phyloP scores from a whole-genome alignment of 1,140 invertebrate species.

The Orius laevigatus region DNA sequence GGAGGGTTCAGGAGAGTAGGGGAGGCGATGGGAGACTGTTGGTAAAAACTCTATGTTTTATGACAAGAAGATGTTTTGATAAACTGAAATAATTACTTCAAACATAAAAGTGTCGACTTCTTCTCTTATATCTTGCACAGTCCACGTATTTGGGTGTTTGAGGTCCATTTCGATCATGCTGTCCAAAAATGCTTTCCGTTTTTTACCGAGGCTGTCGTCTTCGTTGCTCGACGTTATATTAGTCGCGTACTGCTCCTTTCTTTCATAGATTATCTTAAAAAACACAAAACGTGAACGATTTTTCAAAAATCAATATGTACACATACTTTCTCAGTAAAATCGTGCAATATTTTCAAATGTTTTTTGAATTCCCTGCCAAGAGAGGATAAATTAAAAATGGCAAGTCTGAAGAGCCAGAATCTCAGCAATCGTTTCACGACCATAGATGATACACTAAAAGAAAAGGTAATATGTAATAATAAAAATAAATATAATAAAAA shows the following conservation, averaged over 20 bases:
- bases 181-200: constrained; percentile 39
- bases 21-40: not conserved
- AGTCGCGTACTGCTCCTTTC: no score
- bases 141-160: constrained; percentile 22
- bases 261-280: no score
- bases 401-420: constrained; percentile 18
- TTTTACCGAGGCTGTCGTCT: constrained; percentile 1
- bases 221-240: no score
- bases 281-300: constrained; percentile 4
- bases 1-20: no score
- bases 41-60: not conserved
- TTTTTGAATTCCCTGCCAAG: constrained; percentile 30
- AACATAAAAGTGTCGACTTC: constrained; percentile 52
- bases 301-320: constrained; percentile 4
- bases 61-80: not conserved
- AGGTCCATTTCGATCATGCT: constrained; percentile 35
- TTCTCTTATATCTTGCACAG: constrained; percentile 26
- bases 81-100: constrained; percentile 32
- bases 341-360: constrained; percentile 44
- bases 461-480: no score
- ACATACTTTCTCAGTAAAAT: constrained; percentile 45
- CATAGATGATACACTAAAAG: constrained; percentile 15
- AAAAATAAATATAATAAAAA: no score
- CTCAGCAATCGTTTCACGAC: constrained; percentile 11
- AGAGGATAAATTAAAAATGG: constrained; percentile 17